phyloP scores from a whole-genome alignment of 2,888 invertebrate species.

The Aleiodes alternator region DNA sequence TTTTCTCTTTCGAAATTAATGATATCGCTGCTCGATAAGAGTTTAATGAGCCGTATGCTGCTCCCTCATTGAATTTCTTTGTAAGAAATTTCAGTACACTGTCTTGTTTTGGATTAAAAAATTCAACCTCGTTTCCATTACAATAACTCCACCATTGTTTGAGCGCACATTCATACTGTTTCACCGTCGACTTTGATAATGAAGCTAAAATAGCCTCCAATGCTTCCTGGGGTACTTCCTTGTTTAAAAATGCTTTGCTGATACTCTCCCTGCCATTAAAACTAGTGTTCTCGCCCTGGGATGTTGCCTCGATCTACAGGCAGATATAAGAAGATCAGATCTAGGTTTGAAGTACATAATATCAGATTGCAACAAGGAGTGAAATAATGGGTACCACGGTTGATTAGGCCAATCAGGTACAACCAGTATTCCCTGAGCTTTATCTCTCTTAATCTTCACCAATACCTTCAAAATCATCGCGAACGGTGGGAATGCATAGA shows the following conservation, averaged over 20 bases:
- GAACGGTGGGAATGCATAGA: constrained; percentile 46
- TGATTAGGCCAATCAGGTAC: constrained; percentile 45
- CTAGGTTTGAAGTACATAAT: constrained; percentile 51
- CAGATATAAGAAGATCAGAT: constrained; percentile 53
- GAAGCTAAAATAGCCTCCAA: constrained; percentile 42
- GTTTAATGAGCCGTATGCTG: constrained; percentile 39
- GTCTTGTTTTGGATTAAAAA: constrained; percentile 1
- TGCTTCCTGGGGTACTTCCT: constrained; percentile 50
- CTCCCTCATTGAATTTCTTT: constrained; percentile 33
- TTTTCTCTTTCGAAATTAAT: constrained; percentile 35
- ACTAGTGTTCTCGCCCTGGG: constrained; percentile 51
- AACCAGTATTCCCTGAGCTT: constrained; percentile 44
- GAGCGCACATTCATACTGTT: constrained; percentile 41
- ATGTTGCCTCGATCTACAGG: constrained; percentile 55
- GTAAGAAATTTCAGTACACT: constrained; percentile 37
- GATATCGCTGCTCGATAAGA: no score
- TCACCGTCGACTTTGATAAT: constrained; percentile 13
- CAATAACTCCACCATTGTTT: constrained; percentile 44
- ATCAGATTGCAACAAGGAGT: constrained; percentile 36
- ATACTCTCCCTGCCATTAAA: constrained; percentile 60
- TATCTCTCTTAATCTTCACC: constrained; percentile 44
- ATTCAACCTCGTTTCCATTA: constrained; percentile 9
- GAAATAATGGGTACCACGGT: no score
- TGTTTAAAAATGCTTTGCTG: no score
- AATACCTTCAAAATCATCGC: constrained; percentile 40